Percentiles rank a stretch among this genome's conserved stretches.
Conservation (phyloP, 2,888 invertebrate genomes). For the Aspidiotus rigidus region DNA sequence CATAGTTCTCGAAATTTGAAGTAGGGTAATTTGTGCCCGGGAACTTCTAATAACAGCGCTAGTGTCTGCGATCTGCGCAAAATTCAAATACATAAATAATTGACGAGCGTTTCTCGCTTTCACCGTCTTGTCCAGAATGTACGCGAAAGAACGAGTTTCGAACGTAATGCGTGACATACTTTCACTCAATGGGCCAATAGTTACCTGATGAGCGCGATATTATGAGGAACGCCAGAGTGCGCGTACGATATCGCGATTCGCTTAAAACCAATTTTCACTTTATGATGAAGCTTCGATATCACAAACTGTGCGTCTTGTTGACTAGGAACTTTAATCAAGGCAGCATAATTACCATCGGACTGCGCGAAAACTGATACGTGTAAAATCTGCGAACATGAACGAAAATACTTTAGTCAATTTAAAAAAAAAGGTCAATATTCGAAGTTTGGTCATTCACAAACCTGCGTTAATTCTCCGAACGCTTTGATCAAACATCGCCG, state of each 20-base stretch:
- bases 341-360: conserved; percentile 59
- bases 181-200: too few relatives aligned
- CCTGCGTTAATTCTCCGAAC: conserved; percentile 48
- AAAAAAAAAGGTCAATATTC: too few relatives aligned
- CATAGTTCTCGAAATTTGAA: conserved; percentile 74
- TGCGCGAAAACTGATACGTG: conserved; percentile 55
- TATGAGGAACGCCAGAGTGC: conserved; percentile 52
- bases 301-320: conserved; percentile 56
- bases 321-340: conserved; percentile 59
- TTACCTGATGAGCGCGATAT: conserved; percentile 50
- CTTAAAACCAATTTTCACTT: conserved; percentile 64
- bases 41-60: conserved; percentile 56
- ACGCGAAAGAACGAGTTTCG: too few relatives aligned
- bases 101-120: too few relatives aligned
- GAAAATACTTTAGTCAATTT: not conserved
- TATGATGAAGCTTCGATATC: conserved; percentile 73
- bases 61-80: conserved; percentile 44
- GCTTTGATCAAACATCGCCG: conserved; percentile 53
- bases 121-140: too few relatives aligned
- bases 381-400: conserved; percentile 46
- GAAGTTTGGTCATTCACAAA: conserved; percentile 28
- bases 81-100: conserved; percentile 8
- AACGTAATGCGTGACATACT: too few relatives aligned
- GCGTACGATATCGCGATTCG: conserved; percentile 67
- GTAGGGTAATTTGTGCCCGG: conserved; percentile 62